Evolutionary conservation across 2,888 invertebrate species (phyloP).

Genomic region (Chaetogeoica ovagalla): DNA sequence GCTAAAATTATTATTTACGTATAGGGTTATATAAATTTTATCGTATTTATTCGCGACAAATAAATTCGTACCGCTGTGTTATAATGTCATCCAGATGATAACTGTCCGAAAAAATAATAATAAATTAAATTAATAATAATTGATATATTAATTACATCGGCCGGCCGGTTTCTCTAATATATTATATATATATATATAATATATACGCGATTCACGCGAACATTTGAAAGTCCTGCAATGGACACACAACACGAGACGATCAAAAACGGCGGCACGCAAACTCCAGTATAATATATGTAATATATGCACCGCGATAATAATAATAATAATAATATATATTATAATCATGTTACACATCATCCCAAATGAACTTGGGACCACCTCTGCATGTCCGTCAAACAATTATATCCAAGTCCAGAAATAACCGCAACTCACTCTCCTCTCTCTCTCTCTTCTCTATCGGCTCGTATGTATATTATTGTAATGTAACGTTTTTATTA

Average conservation of each 20-base stretch:
- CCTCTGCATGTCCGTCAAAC: conserved; percentile 41
- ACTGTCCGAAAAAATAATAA: background rate
- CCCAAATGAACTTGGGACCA: conserved; percentile 35
- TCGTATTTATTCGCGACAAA: background rate
- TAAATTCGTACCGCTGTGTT: background rate
- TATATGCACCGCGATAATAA: background rate
- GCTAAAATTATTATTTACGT: background rate
- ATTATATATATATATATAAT: too few relatives aligned
- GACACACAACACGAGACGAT: too few relatives aligned
- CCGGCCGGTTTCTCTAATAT: background rate
- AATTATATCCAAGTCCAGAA: conserved; percentile 46
- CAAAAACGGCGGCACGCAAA: conserved; percentile 5
- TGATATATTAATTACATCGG: background rate
- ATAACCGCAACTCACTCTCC: background rate
- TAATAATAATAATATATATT: too few relatives aligned
- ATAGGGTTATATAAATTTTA: conserved; percentile 2
- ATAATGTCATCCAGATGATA: background rate
- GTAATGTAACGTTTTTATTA: background rate
- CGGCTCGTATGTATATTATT: background rate
- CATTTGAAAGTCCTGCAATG: conserved; percentile 1
- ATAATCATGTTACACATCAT: conserved; percentile 26
- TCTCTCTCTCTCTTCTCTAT: too few relatives aligned
- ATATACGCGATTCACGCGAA: background rate
- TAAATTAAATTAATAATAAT: background rate
- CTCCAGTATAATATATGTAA: background rate